Percentiles rank a stretch among this genome's conserved stretches.
phyloP scores from a whole-genome alignment of 2,888 invertebrate species.

The Hoplodrina blanda region DNA sequence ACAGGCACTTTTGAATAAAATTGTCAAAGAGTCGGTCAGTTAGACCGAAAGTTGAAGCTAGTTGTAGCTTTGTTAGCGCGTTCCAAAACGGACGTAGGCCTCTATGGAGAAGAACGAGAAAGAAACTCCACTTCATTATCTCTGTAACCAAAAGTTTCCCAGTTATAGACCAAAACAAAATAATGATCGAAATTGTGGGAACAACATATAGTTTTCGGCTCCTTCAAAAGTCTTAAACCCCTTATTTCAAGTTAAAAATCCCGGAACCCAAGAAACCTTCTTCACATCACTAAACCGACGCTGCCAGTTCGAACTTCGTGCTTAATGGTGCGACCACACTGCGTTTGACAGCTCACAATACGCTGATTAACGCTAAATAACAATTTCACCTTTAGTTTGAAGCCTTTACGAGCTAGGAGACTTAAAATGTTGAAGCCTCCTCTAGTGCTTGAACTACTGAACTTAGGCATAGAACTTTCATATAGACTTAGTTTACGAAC shows the following conservation, averaged over 20 bases:
- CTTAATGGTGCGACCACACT: conserved; percentile 42
- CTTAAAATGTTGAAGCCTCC: conserved; percentile 9
- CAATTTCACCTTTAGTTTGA: conserved; percentile 11
- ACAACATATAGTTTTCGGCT: too few species aligned
- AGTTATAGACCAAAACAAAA: too few species aligned
- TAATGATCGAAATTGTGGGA: too few species aligned
- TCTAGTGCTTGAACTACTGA: not conserved
- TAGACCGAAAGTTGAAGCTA: too few species aligned
- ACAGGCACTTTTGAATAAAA: too few species aligned
- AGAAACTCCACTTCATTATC: too few species aligned
- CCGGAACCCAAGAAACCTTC: not conserved
- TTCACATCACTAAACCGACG: conserved; percentile 26
- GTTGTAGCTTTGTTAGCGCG: too few species aligned
- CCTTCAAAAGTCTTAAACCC: too few species aligned
- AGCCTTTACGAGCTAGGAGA: not conserved
- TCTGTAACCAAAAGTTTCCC: too few species aligned
- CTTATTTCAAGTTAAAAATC: not conserved
- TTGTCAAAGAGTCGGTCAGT: too few species aligned
- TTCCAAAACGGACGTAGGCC: too few species aligned
- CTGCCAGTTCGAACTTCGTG: conserved; percentile 22
- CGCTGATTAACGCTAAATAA: conserved; percentile 37
- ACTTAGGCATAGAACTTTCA: not conserved
- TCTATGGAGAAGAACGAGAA: too few species aligned
- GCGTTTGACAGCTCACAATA: conserved; percentile 34
- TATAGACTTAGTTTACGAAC: not conserved